phyloP scores from a whole-genome alignment of 1,140 invertebrate genomes.

The Microplitis demolitor region DNA sequence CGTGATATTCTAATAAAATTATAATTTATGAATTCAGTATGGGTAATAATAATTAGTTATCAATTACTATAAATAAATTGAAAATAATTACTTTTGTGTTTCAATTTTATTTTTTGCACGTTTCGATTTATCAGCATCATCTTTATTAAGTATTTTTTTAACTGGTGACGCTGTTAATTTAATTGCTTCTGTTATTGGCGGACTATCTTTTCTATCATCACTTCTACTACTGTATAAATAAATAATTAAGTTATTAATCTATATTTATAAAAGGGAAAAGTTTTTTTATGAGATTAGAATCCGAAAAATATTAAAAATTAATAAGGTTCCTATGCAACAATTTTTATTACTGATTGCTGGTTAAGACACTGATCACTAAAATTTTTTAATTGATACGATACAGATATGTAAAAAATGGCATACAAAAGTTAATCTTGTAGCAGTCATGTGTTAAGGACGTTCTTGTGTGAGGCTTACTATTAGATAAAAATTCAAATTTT shows the following conservation, averaged over 20 bases:
- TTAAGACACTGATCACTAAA: no score
- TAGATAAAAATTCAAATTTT: no score
- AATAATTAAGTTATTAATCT: background rate
- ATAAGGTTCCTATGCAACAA: no score
- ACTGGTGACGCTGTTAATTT: slow-evolving; percentile 54
- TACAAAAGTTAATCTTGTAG: no score
- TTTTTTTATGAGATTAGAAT: no score
- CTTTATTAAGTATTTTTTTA: slow-evolving; percentile 54
- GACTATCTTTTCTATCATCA: slow-evolving; percentile 53
- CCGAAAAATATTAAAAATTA: no score
- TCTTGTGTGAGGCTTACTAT: no score
- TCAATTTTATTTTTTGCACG: slow-evolving; percentile 62
- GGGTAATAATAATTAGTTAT: slow-evolving; percentile 4
- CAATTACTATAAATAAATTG: background rate
- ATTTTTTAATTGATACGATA: no score
- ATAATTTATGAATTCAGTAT: slow-evolving; percentile 41
- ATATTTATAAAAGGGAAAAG: background rate
- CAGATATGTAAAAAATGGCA: no score
- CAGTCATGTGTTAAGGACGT: no score
- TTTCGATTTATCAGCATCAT: slow-evolving; percentile 56
- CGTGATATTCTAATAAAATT: slow-evolving; percentile 50
- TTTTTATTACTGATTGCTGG: no score
- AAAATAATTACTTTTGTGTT: slow-evolving; percentile 59
- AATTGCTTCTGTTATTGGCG: slow-evolving; percentile 55
- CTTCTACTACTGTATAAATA: slow-evolving; percentile 48